Percentiles rank a stretch among this genome's conserved stretches.
These are phyloP conservation scores for Pandion haliaetus DNA, from an alignment of 2,113 vertebrate genomes.

Conservation along the genomic window DNA sequence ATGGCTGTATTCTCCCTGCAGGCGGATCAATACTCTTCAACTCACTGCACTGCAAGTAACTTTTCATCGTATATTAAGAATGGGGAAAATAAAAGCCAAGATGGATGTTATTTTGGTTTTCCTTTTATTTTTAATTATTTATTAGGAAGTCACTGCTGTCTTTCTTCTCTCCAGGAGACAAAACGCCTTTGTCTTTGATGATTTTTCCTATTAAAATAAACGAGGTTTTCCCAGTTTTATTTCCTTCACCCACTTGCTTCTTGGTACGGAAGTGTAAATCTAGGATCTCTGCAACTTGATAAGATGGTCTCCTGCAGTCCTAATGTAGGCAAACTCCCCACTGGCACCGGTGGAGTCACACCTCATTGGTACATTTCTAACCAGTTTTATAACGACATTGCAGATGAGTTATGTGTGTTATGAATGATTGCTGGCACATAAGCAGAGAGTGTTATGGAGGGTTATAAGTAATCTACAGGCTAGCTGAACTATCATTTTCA, in stretches of 20 bases:
- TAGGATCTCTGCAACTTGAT: background rate
- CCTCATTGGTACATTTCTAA: background rate
- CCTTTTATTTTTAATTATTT: slow-evolving; percentile 62
- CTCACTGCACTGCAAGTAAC: slow-evolving; percentile 46
- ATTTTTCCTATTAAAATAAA: background rate
- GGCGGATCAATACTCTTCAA: slow-evolving; percentile 33
- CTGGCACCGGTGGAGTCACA: background rate
- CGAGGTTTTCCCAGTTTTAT: background rate
- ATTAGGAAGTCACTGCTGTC: slow-evolving; percentile 28
- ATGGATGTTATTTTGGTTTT: slow-evolving; percentile 47
- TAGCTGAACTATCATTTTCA: background rate
- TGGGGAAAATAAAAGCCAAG: slow-evolving; percentile 49
- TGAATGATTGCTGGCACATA: background rate
- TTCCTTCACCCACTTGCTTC: background rate
- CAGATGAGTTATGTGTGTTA: background rate
- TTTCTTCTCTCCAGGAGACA: background rate
- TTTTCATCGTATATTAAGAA: slow-evolving; percentile 33
- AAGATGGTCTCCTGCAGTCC: background rate
- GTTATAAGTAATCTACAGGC: background rate
- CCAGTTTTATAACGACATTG: background rate
- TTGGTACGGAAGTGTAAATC: background rate
- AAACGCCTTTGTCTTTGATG: slow-evolving; percentile 25
- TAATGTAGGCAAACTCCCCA: background rate
- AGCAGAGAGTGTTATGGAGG: background rate
- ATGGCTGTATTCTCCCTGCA: slow-evolving; percentile 4